These are phyloP conservation scores for Crocodylus rhombifer DNA, from an alignment of 2,797 vertebrate species.

Conservation along the genomic window DNA sequence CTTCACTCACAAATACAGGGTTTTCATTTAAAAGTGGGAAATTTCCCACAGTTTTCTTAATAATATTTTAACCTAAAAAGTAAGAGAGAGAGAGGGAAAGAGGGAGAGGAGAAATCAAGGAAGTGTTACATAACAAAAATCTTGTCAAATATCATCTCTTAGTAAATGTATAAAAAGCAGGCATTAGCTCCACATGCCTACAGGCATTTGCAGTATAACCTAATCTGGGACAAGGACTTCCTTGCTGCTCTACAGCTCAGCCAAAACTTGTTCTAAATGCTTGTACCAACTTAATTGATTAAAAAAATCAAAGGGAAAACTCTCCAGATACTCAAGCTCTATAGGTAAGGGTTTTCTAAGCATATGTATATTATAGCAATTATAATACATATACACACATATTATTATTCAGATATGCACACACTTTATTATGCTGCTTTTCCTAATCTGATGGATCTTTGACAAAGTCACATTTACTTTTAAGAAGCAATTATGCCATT, in stretches of 20 bases:
- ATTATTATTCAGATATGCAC: neutral
- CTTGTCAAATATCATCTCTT: neutral
- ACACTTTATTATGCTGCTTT: neutral
- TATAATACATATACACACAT: neutral
- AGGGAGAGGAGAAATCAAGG: neutral
- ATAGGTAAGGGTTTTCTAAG: neutral
- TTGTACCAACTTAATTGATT: neutral
- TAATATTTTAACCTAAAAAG: neutral
- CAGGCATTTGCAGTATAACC: neutral
- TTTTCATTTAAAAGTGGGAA: neutral
- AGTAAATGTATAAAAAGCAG: neutral
- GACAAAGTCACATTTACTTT: neutral
- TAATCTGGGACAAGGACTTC: neutral
- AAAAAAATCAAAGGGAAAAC: neutral
- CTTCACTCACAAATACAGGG: neutral
- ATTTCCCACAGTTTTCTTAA: neutral
- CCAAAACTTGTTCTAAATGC: neutral
- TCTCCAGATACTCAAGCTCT: neutral
- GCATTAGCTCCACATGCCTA: neutral
- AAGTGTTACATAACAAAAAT: neutral
- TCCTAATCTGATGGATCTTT: neutral
- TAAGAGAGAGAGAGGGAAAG: neutral
- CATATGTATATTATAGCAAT: neutral
- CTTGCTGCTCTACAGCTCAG: neutral
- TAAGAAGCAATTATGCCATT: neutral